Conservation (phyloP, 2,888 invertebrate genomes). For the Proisotoma minuta region DNA sequence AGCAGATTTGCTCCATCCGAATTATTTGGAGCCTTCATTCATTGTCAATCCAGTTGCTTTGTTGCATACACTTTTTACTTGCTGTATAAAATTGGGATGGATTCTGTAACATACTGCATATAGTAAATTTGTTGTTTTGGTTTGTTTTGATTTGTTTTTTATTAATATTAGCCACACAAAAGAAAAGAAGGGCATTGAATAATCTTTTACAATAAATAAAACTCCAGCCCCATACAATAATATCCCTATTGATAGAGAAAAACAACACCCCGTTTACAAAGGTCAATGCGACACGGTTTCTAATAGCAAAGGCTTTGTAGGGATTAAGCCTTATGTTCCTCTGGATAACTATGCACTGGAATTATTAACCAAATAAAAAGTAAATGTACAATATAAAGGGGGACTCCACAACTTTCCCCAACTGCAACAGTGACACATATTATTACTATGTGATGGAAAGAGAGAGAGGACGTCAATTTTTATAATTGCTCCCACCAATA, state of each 20-base stretch:
- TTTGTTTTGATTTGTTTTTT: conserved; percentile 18
- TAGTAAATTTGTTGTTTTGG: conserved; percentile 10
- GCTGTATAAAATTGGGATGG: neutral
- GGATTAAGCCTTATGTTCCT: neutral
- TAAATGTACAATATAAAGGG: no score
- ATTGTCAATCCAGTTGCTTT: neutral
- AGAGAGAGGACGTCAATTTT: no score
- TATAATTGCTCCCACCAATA: no score
- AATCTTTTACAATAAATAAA: conserved; percentile 8
- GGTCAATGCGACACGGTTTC: conserved; percentile 18
- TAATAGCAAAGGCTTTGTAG: conserved; percentile 1
- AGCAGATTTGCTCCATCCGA: conserved; percentile 7
- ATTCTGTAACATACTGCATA: neutral
- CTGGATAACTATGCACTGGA: no score
- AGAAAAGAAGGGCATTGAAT: neutral
- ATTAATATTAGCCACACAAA: conserved; percentile 1
- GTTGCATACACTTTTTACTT: neutral
- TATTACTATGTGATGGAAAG: no score
- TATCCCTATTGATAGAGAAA: conserved; percentile 5
- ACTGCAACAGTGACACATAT: no score
- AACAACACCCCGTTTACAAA: conserved; percentile 15
- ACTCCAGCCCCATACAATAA: neutral
- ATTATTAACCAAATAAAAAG: no score
- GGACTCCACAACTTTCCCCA: no score
- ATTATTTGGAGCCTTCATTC: neutral